Percentiles rank a stretch among this genome's conserved stretches.
Evolutionary conservation across 2,113 vertebrate genomes (phyloP).

Genomic region (Collichthys lucidus): DNA sequence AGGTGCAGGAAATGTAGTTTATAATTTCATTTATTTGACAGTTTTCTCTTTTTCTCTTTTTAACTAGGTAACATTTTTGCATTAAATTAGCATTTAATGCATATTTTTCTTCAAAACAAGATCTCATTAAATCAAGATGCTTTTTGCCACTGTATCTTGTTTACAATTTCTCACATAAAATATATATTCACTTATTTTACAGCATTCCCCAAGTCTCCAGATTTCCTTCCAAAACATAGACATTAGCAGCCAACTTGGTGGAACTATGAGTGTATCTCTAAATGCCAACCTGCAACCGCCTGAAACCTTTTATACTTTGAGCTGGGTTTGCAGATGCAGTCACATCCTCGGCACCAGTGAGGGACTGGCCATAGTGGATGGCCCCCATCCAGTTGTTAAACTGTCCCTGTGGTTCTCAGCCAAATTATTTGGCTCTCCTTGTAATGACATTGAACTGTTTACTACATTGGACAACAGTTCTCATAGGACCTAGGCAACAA

Average conservation of each 20-base stretch:
- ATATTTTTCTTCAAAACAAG: not conserved
- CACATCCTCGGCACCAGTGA: constrained; percentile 16
- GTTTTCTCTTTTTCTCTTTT: not conserved
- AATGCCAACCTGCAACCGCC: not conserved
- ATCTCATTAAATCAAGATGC: not conserved
- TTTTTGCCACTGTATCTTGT: not conserved
- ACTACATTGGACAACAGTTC: constrained; percentile 48
- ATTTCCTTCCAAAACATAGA: constrained; percentile 10
- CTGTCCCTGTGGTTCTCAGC: constrained; percentile 50
- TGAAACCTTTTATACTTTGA: constrained; percentile 7
- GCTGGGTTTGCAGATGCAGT: constrained; percentile 15
- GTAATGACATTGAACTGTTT: constrained; percentile 62
- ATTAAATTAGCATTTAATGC: not conserved
- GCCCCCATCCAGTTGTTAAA: constrained; percentile 56
- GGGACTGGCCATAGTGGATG: constrained; percentile 34
- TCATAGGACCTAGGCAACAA: constrained; percentile 56
- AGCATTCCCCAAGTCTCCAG: not conserved
- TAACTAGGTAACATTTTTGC: too few species aligned
- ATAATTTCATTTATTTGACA: not conserved
- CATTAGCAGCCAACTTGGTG: not conserved
- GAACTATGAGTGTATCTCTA: not conserved
- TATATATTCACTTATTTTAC: not conserved
- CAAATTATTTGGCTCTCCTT: constrained; percentile 66
- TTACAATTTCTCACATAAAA: constrained; percentile 16
- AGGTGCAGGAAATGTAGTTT: not conserved